These are phyloP conservation scores for Zaprionus gabonicus DNA, from an alignment of 1,140 invertebrate genomes.

Conservation along the genomic window DNA sequence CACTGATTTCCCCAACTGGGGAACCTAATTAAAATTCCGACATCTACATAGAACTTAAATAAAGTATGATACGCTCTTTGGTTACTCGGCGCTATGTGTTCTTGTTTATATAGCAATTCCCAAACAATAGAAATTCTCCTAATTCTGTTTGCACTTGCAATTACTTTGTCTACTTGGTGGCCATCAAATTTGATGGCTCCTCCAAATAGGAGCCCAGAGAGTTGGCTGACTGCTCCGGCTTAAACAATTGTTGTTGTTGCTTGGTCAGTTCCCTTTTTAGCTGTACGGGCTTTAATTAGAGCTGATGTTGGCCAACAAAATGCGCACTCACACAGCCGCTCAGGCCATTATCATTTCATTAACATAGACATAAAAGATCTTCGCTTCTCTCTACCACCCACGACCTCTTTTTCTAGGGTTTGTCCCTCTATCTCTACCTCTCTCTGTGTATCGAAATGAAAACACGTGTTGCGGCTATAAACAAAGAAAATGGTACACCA, in stretches of 20 bases:
- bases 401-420: background rate
- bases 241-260: background rate
- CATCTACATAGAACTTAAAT: background rate
- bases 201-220: slow-evolving; percentile 29
- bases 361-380: slow-evolving; percentile 72
- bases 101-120: slow-evolving; percentile 16
- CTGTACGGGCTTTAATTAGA: slow-evolving; percentile 43
- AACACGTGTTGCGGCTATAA: slow-evolving; percentile 79
- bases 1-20: background rate
- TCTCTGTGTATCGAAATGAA: slow-evolving; percentile 69
- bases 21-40: background rate
- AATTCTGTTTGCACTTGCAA: slow-evolving; percentile 49
- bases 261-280: slow-evolving; percentile 7
- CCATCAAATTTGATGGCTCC: slow-evolving; percentile 47
- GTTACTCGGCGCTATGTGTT: background rate
- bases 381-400: slow-evolving; percentile 5
- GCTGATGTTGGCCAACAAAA: slow-evolving; percentile 15
- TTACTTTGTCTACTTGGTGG: slow-evolving; percentile 39
- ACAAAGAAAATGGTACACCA: slow-evolving; percentile 78
- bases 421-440: slow-evolving; percentile 28
- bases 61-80: background rate
- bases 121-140: slow-evolving; percentile 40
- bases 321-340: slow-evolving; percentile 12
- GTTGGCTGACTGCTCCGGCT: slow-evolving; percentile 10
- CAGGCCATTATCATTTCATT: slow-evolving; percentile 75